Conservation (phyloP, 2,888 invertebrate species). For the Chrysolina americana region DNA sequence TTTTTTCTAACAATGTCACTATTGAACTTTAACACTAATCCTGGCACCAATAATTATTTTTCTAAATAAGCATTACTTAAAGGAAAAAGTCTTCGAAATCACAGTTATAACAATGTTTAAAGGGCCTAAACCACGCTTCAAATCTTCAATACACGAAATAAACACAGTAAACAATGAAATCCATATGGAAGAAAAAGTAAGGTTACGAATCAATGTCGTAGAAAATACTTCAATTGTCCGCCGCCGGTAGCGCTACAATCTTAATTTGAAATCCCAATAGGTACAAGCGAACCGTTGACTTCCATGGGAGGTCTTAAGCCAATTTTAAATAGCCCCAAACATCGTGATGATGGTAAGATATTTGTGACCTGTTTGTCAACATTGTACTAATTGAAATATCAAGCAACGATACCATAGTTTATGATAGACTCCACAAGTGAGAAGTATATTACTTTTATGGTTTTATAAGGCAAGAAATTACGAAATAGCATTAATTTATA, state of each 20-base stretch:
- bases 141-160: not conserved
- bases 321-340: not conserved
- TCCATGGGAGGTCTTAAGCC: too few relatives aligned
- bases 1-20: not conserved
- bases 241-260: not conserved
- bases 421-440: too few relatives aligned
- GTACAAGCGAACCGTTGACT: too few relatives aligned
- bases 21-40: slow-evolving; percentile 8
- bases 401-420: too few relatives aligned
- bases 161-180: not conserved
- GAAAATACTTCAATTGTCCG: not conserved
- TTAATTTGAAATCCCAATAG: not conserved
- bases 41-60: not conserved
- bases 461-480: too few relatives aligned
- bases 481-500: too few relatives aligned
- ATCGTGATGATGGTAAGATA: too few relatives aligned
- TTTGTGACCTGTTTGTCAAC: too few relatives aligned
- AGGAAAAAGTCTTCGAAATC: not conserved
- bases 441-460: too few relatives aligned
- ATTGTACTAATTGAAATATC: too few relatives aligned
- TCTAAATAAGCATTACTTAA: not conserved
- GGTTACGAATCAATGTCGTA: not conserved
- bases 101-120: not conserved
- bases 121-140: slow-evolving; percentile 1
- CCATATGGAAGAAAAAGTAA: not conserved